Conservation (phyloP, 2,888 invertebrate genomes). For the Hoplodrina ambigua region DNA sequence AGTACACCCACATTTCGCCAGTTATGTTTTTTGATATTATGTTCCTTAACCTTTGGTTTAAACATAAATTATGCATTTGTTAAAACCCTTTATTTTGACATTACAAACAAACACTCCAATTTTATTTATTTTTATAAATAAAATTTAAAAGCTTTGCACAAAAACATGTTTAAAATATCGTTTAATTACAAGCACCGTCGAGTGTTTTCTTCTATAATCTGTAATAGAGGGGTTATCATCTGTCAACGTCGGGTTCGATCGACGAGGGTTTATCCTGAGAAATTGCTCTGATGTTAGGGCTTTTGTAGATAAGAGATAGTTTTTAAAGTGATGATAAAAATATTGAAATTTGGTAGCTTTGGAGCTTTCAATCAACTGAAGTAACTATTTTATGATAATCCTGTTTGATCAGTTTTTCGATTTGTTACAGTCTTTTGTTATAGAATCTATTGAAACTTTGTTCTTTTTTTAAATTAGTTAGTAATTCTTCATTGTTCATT, state of each 20-base stretch:
- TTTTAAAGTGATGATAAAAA: constrained; percentile 27
- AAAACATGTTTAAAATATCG: constrained; percentile 43
- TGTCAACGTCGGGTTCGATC: constrained; percentile 66
- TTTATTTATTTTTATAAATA: too few relatives aligned
- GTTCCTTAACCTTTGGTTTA: too few relatives aligned
- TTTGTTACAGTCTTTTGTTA: background rate
- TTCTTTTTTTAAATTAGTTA: background rate
- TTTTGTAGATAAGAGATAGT: constrained; percentile 36
- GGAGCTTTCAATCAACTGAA: background rate
- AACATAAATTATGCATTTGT: too few relatives aligned
- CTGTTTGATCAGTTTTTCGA: background rate
- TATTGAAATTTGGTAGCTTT: background rate
- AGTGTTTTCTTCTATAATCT: constrained; percentile 55
- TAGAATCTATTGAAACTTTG: background rate
- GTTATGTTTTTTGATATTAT: too few relatives aligned
- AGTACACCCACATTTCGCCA: too few relatives aligned
- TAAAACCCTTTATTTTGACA: too few relatives aligned
- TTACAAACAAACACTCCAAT: too few relatives aligned
- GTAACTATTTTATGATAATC: background rate
- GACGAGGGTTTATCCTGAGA: constrained; percentile 67
- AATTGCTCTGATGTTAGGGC: constrained; percentile 56
- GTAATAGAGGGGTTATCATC: constrained; percentile 61
- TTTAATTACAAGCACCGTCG: constrained; percentile 52
- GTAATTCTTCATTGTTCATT: too few relatives aligned
- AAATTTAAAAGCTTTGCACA: background rate